phyloP scores from a whole-genome alignment of 1,140 invertebrate species.

The Alviniconcha marisindica region DNA sequence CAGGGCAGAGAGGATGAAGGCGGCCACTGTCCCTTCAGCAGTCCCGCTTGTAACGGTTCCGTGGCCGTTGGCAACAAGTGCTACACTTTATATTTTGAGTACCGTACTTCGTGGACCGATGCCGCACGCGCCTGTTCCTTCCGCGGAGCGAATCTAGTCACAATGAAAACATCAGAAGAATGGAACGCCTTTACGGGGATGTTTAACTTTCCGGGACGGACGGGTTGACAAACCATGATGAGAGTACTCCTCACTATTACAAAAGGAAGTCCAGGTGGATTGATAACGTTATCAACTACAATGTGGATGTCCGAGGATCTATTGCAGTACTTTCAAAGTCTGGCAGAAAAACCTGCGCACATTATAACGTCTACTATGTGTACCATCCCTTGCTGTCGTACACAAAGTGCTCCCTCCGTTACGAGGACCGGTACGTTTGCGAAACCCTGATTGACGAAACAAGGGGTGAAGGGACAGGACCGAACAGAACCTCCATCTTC shows the following conservation, averaged over 20 bases:
- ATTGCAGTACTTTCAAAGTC: neutral
- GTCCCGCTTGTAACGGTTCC: constrained; percentile 1
- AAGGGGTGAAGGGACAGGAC: neutral
- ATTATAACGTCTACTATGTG: neutral
- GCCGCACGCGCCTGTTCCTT: neutral
- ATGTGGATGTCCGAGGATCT: neutral
- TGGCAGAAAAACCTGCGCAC: neutral
- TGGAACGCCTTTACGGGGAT: neutral
- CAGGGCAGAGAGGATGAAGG: constrained; percentile 18
- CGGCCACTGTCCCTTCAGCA: constrained; percentile 23
- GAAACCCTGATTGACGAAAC: neutral
- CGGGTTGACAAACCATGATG: neutral
- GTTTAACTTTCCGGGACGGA: neutral
- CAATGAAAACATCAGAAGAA: neutral
- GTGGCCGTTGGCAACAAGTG: constrained; percentile 22
- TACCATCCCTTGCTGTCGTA: neutral
- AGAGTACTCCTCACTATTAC: neutral
- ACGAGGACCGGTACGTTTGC: neutral
- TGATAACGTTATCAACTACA: neutral
- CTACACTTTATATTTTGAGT: neutral
- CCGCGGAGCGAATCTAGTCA: neutral
- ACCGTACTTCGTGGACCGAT: neutral
- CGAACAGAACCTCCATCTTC: neutral
- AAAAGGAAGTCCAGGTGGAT: neutral
- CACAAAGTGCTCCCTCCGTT: neutral